A percentile compares a stretch with the other conserved stretches of the same genome.
Evolutionary conservation across 1,140 invertebrate species (phyloP).

Genomic region (Megalonaias nervosa): DNA sequence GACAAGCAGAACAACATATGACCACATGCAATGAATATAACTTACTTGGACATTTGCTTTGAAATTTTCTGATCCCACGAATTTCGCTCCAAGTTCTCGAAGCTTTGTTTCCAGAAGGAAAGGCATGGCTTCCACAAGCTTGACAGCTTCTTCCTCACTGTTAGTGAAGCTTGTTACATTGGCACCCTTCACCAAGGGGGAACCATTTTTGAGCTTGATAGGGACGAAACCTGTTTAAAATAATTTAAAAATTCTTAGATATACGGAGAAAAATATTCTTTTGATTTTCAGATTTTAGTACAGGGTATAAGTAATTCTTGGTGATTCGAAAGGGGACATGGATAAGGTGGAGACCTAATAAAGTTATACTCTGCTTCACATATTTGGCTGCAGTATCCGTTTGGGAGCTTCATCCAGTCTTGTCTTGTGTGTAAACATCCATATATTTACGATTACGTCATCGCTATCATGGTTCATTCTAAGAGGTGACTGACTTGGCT

Average conservation of each 20-base stretch:
- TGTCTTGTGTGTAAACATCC: too few relatives aligned
- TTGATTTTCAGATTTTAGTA: background rate
- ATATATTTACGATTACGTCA: too few relatives aligned
- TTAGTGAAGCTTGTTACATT: conserved; percentile 57
- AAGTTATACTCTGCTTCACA: background rate
- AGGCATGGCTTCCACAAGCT: conserved; percentile 47
- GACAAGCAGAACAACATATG: background rate
- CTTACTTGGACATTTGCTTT: conserved; percentile 43
- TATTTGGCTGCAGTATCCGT: too few relatives aligned
- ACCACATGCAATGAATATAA: background rate
- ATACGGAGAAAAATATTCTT: background rate
- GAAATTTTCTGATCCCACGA: conserved; percentile 34
- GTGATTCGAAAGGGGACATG: background rate
- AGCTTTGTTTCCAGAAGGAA: conserved; percentile 57
- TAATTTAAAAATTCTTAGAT: background rate
- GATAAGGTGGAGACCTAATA: background rate
- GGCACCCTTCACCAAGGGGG: conserved; percentile 46
- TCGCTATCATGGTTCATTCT: too few relatives aligned
- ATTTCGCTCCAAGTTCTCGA: conserved; percentile 45
- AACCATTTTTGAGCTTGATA: conserved; percentile 45
- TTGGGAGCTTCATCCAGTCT: too few relatives aligned
- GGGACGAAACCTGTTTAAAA: conserved; percentile 44
- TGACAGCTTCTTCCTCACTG: conserved; percentile 49
- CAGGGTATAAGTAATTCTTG: background rate
- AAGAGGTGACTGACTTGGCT: too few relatives aligned